Base-by-base conservation (phyloP, 2,888 invertebrate genomes). In the Elegia similella region DNA sequence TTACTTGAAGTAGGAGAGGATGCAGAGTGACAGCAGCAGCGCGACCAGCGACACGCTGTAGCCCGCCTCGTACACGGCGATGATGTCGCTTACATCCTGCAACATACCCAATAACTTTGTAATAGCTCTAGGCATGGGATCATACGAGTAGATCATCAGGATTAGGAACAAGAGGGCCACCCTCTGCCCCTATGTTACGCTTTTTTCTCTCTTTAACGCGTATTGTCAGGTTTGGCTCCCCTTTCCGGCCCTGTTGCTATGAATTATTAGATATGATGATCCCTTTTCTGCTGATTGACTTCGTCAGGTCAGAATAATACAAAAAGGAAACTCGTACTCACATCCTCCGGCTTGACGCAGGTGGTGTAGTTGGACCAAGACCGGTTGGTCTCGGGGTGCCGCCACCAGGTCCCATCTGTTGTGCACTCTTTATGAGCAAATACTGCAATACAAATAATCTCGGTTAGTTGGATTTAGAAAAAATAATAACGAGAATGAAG, bases 361-460 rank as follows among this genome's bases (percentile, higher is more conserved):
- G 95, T 96, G 55, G 97, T 97, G 88, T 98, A 98, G 89, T 98
- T 98, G 68, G 97, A 96, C 97, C 98, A 98, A 23, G 95, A 93
- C 70, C 92, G 93, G 75, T 95, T 95, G 53, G 94, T 95, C 60
- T 91, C 92, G 8, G 96, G 96, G 84, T 97, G 96, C 59, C 92
- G 93, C 83, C 94, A 97, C 98, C 98, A 98, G 52, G 94, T 94
- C 15, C 96, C 98, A 76, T 96, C 94, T 17, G 86, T 82, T 60
- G 94, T 94, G 82, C 98, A 98, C 72, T 94, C 94, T 85, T 97
- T 96, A 85, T 96, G 96, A 52, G 97, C 97, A 68, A 87, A 89
- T 78, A 95, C 97, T 97, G 93, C 43, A 67, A 68, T 60, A 47
- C 23, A 46, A 12, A 15, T 30, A 48, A 30, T n/a, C 2, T 2